Base-by-base conservation (phyloP, 2,113 vertebrate species). In the Tonatia bakeri region DNA sequence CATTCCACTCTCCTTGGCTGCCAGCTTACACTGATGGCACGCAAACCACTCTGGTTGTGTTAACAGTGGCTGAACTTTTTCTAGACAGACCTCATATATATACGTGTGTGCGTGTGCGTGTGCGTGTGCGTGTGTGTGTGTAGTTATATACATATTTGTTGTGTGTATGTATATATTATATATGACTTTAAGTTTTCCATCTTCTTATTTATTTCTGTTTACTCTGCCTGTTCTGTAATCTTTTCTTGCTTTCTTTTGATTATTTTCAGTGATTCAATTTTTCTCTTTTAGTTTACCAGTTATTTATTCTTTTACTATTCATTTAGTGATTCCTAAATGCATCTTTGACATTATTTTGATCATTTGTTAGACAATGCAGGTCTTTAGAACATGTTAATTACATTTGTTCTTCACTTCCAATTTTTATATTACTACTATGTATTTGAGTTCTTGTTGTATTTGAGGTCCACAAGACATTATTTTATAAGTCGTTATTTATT, bases 361-460 rank as follows among this genome's bases (percentile, higher is more conserved):
- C 16, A 56, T 87, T 95, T 93, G 5, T 59, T 89, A 69, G 50
- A 84, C 52, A 43, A 14, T 88, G 24, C 2, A 73, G 26, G 10
- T 28, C 40, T 87, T 61, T 65, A 40, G 82, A 82, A 47, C n/a
- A 76, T 38, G 19, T 90, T 88, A 76, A 77, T n/a, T 96, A 15
- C 13, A 47, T 77, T 92, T 95, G 70, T 69, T 45, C 16, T 91
- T 96, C 33, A 3, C 38, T 70, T 75, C 26, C 24, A 72, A 8
- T 90, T 94, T 91, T 83, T 81, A n/a, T 80, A 31, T 89, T 80
- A 26, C 54, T 59, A 6, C 84, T 77, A 26, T 52, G 8, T 69
- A 26, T 85, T 93, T 96, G 75, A 36, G 40, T 93, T 95, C 47
- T 91, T 16, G 82, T 81, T 86, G 38, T 91, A 43, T 85, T 93